These are phyloP conservation scores for Ptilonorhynchus violaceus DNA, from an alignment of 2,113 vertebrate genomes.

Conservation along the genomic window DNA sequence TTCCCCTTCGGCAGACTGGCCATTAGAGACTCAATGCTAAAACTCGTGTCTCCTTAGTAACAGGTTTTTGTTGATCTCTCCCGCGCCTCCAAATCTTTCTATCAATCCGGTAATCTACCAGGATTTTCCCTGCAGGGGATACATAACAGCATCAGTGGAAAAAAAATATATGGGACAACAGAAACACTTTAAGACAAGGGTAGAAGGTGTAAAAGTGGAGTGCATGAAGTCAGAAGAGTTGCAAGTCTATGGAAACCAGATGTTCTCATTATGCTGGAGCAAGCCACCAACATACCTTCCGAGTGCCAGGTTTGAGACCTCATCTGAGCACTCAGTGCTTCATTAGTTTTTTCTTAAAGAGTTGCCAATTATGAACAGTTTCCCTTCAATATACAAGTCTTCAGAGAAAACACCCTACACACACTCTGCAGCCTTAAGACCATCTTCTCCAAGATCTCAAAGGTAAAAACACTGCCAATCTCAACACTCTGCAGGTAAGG, in stretches of 20 bases:
- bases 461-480: not conserved
- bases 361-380: not conserved
- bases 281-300: not conserved
- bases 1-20: slow-evolving; percentile 5
- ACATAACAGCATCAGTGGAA: not conserved
- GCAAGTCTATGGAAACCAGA: not conserved
- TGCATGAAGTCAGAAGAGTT: not conserved
- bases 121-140: slow-evolving; percentile 37
- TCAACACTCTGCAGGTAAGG: not conserved
- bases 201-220: not conserved
- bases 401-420: not conserved
- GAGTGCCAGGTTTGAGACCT: not conserved
- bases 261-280: not conserved
- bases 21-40: slow-evolving; percentile 2
- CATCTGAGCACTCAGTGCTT: not conserved
- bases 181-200: not conserved
- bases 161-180: not conserved
- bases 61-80: slow-evolving; percentile 36
- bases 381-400: not conserved
- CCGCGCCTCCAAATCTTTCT: not conserved
- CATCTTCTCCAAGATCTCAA: not conserved
- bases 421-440: not conserved
- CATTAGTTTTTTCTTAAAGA: not conserved
- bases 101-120: slow-evolving; percentile 29
- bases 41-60: slow-evolving; percentile 39